Evolutionary conservation across 2,797 vertebrate species (phyloP).

Genomic region (Todus mexicanus): DNA sequence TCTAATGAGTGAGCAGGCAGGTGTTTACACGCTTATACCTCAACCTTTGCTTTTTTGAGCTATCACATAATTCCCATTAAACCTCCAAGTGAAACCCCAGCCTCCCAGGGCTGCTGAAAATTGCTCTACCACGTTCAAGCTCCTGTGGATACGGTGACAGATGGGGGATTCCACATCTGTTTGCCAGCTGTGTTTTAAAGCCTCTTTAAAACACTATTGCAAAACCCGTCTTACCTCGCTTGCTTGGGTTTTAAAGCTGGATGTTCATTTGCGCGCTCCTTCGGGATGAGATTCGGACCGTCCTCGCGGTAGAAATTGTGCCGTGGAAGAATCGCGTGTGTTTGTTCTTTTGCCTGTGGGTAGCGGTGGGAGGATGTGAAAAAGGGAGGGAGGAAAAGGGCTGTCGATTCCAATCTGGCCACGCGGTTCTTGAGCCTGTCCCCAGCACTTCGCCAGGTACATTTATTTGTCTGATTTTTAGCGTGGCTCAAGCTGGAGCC

Average conservation of each 20-base stretch:
- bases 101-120: background rate
- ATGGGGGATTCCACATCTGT: background rate
- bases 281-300: background rate
- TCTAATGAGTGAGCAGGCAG: background rate
- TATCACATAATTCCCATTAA: background rate
- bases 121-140: background rate
- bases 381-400: background rate
- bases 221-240: background rate
- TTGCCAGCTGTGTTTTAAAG: conserved; percentile 11
- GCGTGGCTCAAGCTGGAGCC: background rate
- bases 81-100: background rate
- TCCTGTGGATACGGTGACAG: background rate
- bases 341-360: background rate
- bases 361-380: background rate
- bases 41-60: background rate
- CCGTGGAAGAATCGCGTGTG: background rate
- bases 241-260: background rate
- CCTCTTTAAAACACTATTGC: background rate
- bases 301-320: background rate
- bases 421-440: background rate
- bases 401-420: background rate
- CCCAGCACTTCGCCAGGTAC: background rate
- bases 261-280: background rate
- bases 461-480: background rate
- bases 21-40: background rate